Evolutionary conservation across 2,888 invertebrate genomes (phyloP).

Genomic region (Tinea pellionella): DNA sequence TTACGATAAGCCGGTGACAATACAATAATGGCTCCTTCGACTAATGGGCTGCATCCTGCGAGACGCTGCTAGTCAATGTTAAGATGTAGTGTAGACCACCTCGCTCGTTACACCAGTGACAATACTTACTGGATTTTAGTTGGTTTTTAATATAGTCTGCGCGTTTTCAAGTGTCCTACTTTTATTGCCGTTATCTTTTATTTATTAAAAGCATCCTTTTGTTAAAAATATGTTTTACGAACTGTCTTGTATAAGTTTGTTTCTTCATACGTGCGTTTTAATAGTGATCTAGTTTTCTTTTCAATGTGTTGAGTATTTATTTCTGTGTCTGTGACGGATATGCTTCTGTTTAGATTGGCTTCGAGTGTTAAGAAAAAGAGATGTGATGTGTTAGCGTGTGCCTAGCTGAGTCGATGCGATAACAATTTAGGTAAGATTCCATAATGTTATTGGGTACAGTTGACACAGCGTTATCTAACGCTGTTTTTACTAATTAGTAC

Average conservation of each 20-base stretch:
- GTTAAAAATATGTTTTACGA: too few relatives aligned
- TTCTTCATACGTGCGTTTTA: too few relatives aligned
- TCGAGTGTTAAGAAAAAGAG: conserved; percentile 64
- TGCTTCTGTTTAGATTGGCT: conserved; percentile 56
- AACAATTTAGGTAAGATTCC: conserved; percentile 62
- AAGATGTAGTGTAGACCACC: conserved; percentile 32
- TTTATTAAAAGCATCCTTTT: too few relatives aligned
- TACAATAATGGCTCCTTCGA: conserved; percentile 62
- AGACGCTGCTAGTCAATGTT: conserved; percentile 61
- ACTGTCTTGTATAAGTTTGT: too few relatives aligned
- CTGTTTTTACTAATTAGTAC: too few relatives aligned
- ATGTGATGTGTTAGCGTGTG: conserved; percentile 37
- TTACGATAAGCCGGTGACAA: conserved; percentile 63
- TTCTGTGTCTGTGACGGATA: conserved; percentile 40
- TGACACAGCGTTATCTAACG: neutral
- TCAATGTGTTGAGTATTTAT: neutral
- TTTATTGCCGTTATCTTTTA: too few relatives aligned
- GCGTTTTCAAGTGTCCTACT: too few relatives aligned
- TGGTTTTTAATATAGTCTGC: neutral
- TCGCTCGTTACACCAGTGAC: conserved; percentile 28
- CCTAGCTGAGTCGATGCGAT: conserved; percentile 56
- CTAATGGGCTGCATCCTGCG: conserved; percentile 63
- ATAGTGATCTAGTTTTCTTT: neutral
- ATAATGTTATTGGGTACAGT: neutral
- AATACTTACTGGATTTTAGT: conserved; percentile 16